Evolutionary conservation across 2,888 invertebrate genomes (phyloP), one percentile per base, ranked within the genome.

Genomic region (Tortrix viridana): DNA sequence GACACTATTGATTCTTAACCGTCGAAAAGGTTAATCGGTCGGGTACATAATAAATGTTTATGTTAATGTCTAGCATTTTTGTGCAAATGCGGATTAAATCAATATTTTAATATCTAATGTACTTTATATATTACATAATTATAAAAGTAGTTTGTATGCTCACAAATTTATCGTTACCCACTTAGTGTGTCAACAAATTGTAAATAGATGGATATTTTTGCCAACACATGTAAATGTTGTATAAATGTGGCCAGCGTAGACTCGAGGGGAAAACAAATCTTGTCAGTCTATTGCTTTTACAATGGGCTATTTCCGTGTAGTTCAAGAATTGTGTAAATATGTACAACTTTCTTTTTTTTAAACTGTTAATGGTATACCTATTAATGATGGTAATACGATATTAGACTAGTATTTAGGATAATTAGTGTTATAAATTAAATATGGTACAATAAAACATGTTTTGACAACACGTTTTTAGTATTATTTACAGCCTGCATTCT

Each of bases 371-470:
- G 48, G 44, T 50, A 56, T 60, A 60, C 60, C 52, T 57, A 41
- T 44, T 49, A 9, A 57, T 52, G 26, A 57, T 52, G 26, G 50
- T 62, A 62, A 47, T n/a, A n/a, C n/a, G n/a, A 38, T 43, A 32
- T 60, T 65, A 66, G 54, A 47, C 53, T 69, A 71, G 69, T 67
- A 50, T 53, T 70, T 68, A 68, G 69, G 69, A 50, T 62, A 62
- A 57, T 63, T 65, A 68, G 69, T 54, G 63, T 65, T 69, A 61
- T 65, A 70, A 63, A 65, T 65, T 64, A 69, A 69, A 67, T 68
- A 71, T 71, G 69, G 71, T 75, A 73, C 70, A 71, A 71, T 74
- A 74, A 71, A 73, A 71, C 52, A 59, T 70, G 69, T 69, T 74
- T 72, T 32, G 69, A 74, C 63, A 70, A 68, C 66, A 67, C 60